Conservation (phyloP, 2,113 vertebrate species). For the Nesogale talazaci region DNA sequence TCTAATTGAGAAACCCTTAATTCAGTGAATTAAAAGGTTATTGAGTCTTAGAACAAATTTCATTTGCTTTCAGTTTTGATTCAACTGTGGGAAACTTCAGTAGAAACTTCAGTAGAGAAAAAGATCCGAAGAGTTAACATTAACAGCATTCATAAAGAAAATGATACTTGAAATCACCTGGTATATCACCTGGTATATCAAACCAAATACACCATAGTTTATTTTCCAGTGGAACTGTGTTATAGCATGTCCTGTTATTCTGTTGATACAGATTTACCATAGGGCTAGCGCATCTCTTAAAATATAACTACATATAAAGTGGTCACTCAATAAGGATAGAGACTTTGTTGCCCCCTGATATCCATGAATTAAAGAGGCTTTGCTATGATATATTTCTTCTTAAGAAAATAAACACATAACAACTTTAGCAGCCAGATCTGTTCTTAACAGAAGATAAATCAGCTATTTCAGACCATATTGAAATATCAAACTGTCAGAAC, state of each 20-base stretch:
- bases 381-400: not conserved
- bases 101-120: not conserved
- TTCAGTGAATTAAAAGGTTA: constrained; percentile 81
- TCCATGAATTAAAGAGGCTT: not conserved
- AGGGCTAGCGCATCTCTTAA: not conserved
- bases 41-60: constrained; percentile 77
- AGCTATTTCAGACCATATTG: not conserved
- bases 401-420: constrained; percentile 34
- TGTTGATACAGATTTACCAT: not conserved
- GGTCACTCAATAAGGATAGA: not conserved
- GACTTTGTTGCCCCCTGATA: not conserved
- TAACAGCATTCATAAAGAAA: constrained; percentile 1
- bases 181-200: not conserved
- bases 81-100: not conserved
- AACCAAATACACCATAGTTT: constrained; percentile 6
- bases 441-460: constrained; percentile 55
- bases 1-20: constrained; percentile 84
- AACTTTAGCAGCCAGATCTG: not conserved
- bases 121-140: not conserved
- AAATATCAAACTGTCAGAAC: constrained; percentile 30
- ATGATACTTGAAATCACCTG: constrained; percentile 39
- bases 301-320: not conserved
- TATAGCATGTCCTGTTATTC: not conserved
- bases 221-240: not conserved
- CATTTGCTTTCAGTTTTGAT: constrained; percentile 71